phyloP scores from a whole-genome alignment of 2,797 vertebrate genomes.

The Fringilla coelebs region DNA sequence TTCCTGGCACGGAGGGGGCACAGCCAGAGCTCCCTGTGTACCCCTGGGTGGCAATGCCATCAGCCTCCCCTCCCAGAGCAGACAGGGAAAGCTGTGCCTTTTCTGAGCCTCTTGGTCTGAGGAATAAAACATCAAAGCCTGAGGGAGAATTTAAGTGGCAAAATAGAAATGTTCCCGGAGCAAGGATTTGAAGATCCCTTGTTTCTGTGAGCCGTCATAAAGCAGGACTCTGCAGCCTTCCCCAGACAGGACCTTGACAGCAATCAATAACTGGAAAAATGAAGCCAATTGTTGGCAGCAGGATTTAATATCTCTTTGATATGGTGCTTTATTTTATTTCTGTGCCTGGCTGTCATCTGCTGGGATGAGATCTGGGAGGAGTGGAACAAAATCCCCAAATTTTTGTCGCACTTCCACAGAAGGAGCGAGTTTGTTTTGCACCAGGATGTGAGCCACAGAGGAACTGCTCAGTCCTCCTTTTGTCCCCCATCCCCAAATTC shows the following conservation, averaged over 20 bases:
- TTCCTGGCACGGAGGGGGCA: not conserved
- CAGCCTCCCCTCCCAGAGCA: not conserved
- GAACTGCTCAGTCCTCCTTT: not conserved
- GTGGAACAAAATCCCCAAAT: not conserved
- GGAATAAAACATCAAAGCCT: not conserved
- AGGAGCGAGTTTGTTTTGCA: not conserved
- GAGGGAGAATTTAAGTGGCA: not conserved
- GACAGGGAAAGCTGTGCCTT: not conserved
- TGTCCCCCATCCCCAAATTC: not conserved
- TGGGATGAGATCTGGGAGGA: not conserved
- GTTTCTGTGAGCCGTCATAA: constrained; percentile 11
- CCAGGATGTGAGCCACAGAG: not conserved
- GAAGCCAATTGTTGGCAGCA: constrained; percentile 28
- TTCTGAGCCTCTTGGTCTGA: not conserved
- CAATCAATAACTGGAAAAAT: constrained; percentile 51
- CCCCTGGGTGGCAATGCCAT: not conserved
- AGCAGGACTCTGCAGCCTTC: not conserved
- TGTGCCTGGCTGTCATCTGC: constrained; percentile 22
- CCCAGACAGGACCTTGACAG: constrained; percentile 15
- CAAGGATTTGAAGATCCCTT: not conserved
- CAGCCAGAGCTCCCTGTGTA: not conserved
- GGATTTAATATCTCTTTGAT: constrained; percentile 43
- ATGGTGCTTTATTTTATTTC: constrained; percentile 13
- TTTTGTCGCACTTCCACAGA: not conserved
- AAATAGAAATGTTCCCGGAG: not conserved